Evolutionary conservation across 2,113 vertebrate species (phyloP), one percentile per base, ranked within the genome.

Genomic region (Crotalus horridus): DNA sequence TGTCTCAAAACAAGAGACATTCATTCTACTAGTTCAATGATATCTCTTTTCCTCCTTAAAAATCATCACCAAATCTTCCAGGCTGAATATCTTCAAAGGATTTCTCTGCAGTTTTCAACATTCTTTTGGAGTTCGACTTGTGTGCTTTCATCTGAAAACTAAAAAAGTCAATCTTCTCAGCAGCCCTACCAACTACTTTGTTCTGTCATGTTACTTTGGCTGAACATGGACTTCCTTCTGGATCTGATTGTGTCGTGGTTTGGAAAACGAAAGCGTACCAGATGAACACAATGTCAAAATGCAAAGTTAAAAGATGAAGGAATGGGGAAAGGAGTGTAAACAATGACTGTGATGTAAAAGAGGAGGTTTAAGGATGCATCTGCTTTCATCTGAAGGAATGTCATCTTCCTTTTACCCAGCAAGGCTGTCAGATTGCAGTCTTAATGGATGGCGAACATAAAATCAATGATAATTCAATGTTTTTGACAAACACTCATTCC

Each of bases 241-340:
- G 23, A 85, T 91, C 58, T 51, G 26, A 88, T 91, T 91, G 26
- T 88, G 54, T 91, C 59, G 7, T 85, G 13, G 53, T 85, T 91
- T 88, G 26, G 23, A 85, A 93, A 91, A 81, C 10, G 26, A 91
- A 86, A 88, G 26, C 12, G 6, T 91, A 58, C 86, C 48, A 64
- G 43, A 51, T 7, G 53, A 81, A 85, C 20, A 56, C 48, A 53
- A 24, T 43, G 69, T 91, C 69, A 85, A 64, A 53, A 61, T 51
- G 85, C 81, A n/a, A 91, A 58, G 51, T 56, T 93, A 56, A 93
- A 93, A 91, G 87, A 81, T 46, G 92, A 90, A 87, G 86, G 54
- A 53, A 85, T 24, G 29, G 15, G 54, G 54, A 4, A 10, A 85
- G 15, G 7, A 61, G 54, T 58, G 55, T 85, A 91, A 91, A 93